These are phyloP conservation scores for Phlogophora meticulosa DNA, from an alignment of 2,888 invertebrate genomes.

Conservation along the genomic window DNA sequence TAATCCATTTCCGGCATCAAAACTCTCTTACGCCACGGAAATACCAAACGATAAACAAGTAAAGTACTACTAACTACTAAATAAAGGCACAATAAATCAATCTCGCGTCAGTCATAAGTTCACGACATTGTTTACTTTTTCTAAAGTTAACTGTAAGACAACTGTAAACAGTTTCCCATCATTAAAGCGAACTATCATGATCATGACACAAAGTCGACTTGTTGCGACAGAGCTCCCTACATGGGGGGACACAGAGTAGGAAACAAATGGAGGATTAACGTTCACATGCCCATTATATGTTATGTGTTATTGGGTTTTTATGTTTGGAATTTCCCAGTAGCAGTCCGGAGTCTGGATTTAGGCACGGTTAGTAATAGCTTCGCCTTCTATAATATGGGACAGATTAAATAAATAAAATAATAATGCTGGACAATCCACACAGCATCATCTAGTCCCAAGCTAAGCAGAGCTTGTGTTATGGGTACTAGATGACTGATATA, in stretches of 20 bases:
- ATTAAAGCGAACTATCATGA: conserved; percentile 55
- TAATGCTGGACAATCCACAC: too few species aligned
- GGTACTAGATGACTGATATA: too few species aligned
- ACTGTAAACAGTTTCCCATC: conserved; percentile 58
- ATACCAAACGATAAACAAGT: conserved; percentile 22
- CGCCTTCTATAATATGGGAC: too few species aligned
- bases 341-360: too few species aligned
- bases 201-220: conserved; percentile 58
- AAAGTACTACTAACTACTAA: conserved; percentile 23
- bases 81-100: conserved; percentile 45
- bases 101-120: conserved; percentile 32
- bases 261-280: conserved; percentile 5
- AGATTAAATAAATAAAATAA: too few species aligned
- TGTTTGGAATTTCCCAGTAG: too few species aligned
- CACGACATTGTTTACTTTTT: conserved; percentile 54
- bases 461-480: too few species aligned
- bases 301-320: too few species aligned
- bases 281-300: too few species aligned
- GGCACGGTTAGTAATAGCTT: too few species aligned
- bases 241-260: conserved; percentile 31
- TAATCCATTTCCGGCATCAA: neutral
- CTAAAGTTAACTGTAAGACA: conserved; percentile 46
- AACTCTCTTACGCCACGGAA: conserved; percentile 8
- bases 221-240: conserved; percentile 57
- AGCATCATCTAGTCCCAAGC: too few species aligned